Conservation (phyloP, 2,888 invertebrate genomes). For the Ormyrus labotus region DNA sequence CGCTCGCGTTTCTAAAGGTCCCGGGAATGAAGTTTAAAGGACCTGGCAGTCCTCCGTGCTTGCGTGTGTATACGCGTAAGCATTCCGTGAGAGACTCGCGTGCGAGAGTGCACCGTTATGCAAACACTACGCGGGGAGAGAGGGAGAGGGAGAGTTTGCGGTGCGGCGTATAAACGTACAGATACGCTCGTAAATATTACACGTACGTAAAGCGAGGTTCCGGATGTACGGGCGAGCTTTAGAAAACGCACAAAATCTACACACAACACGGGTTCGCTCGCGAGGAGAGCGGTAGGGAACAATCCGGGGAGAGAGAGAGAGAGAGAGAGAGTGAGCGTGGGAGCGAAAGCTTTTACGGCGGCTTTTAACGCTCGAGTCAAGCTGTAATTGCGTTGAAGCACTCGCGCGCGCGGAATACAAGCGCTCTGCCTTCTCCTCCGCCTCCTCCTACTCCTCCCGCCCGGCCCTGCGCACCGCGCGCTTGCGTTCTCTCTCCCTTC, state of each 20-base stretch:
- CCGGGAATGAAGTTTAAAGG: too few relatives aligned
- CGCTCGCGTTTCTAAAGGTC: background rate
- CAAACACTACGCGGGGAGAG: too few relatives aligned
- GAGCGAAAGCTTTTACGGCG: constrained; percentile 57
- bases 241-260: background rate
- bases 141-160: background rate
- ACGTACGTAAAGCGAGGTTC: too few relatives aligned
- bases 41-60: too few relatives aligned
- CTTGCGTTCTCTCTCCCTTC: background rate
- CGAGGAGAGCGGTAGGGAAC: background rate
- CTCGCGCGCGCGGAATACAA: constrained; percentile 43
- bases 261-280: background rate
- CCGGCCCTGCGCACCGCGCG: too few relatives aligned
- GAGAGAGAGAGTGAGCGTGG: background rate
- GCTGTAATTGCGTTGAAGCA: constrained; percentile 60
- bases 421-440: background rate
- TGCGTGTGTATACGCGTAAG: too few relatives aligned
- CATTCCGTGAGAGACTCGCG: too few relatives aligned
- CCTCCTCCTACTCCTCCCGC: background rate
- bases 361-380: constrained; percentile 60
- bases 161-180: background rate
- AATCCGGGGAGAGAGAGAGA: background rate
- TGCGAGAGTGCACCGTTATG: too few relatives aligned
- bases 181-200: too few relatives aligned
- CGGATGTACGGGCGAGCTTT: too few relatives aligned